Percentiles rank a stretch among this genome's conserved stretches.
phyloP scores from a whole-genome alignment of 2,113 vertebrate species.

The Boleophthalmus pectinirostris region DNA sequence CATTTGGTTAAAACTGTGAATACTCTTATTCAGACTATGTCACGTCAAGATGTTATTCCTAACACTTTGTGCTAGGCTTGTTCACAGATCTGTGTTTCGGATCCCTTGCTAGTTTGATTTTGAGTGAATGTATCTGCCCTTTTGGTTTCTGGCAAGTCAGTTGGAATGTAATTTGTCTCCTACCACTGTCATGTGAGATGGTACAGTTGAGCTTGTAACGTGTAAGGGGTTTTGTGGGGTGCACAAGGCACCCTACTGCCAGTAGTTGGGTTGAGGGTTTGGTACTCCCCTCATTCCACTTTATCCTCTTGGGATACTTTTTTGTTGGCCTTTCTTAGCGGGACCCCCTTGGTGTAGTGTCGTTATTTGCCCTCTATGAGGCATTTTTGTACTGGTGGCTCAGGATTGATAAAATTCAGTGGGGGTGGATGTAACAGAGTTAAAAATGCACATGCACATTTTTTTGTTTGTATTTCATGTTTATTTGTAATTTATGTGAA shows the following conservation, averaged over 20 bases:
- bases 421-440: conserved; percentile 5
- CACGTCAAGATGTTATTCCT: neutral
- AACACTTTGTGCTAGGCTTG: neutral
- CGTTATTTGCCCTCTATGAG: neutral
- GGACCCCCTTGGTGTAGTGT: neutral
- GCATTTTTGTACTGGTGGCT: neutral
- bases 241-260: neutral
- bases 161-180: neutral
- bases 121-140: neutral
- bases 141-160: neutral
- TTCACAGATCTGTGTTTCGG: neutral
- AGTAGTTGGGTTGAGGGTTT: neutral
- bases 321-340: neutral
- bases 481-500: no score
- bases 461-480: no score
- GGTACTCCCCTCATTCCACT: neutral
- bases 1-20: neutral
- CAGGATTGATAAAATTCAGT: neutral
- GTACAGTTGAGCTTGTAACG: neutral
- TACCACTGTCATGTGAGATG: neutral
- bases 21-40: neutral
- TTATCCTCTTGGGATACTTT: neutral
- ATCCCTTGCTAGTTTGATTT: neutral
- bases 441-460: no score
- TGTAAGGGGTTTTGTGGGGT: neutral